Conservation (phyloP, 1,140 invertebrate species). For the Camponotus vicinus region DNA sequence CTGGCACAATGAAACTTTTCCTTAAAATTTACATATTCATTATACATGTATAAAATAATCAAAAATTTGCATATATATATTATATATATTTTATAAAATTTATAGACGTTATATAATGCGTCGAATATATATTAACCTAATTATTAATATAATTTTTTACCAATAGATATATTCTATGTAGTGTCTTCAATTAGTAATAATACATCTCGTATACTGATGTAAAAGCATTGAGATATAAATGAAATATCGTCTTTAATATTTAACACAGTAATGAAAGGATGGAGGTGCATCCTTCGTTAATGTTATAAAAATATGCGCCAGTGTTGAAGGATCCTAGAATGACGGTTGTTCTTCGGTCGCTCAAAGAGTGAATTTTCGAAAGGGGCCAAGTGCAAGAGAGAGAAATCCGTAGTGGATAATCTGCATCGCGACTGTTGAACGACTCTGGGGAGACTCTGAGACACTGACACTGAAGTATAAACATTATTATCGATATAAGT, state of each 20-base stretch:
- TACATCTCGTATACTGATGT: neutral
- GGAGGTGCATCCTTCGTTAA: neutral
- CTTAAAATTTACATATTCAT: neutral
- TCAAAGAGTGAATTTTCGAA: constrained; percentile 8
- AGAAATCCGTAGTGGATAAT: constrained; percentile 18
- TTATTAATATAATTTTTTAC: neutral
- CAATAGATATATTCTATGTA: neutral
- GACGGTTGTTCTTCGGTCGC: constrained; percentile 4
- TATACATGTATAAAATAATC: neutral
- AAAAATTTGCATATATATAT: neutral
- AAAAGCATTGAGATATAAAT: neutral
- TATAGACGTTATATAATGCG: neutral
- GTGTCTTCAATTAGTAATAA: too few relatives aligned
- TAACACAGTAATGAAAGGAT: neutral
- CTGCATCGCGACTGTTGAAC: constrained; percentile 28
- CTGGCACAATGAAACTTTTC: neutral
- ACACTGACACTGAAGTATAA: constrained; percentile 61
- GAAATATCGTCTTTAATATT: neutral
- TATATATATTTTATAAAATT: constrained; percentile 4
- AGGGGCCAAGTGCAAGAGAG: constrained; percentile 20
- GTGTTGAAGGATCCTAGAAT: constrained; percentile 31
- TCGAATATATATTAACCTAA: neutral
- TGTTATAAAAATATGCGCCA: neutral
- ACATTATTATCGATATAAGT: constrained; percentile 76
- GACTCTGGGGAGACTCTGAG: constrained; percentile 14